Evolutionary conservation across 2,888 invertebrate species (phyloP), one percentile per base, ranked within the genome.

Genomic region (Ptychoptera albimana): DNA sequence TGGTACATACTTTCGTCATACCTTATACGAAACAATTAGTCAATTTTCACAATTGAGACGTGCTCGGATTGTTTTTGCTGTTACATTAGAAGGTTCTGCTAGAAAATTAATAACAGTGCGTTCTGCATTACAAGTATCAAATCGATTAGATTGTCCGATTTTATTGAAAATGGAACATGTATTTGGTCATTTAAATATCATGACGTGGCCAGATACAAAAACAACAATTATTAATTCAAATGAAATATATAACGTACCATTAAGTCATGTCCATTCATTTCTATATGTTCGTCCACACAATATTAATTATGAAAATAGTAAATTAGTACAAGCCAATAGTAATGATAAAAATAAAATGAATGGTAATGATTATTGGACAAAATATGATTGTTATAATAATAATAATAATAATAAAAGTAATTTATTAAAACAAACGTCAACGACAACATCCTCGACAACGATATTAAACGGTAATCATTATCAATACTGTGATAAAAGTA

Each of bases 41-140:
- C 39, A 46, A 29, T 51, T 47, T 44, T 43, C 49, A 36, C 43
- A 42, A 35, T 44, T 51, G 44, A 61, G 59, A 23, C 72, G 77
- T 53, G 84, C 87, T 0, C 75, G 94, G 43, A 73, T 97, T 23
- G 89, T 97, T 39, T 85, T 96, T 58, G 86, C 87, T 52, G 88
- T 98, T 13, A 79, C 83, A 1, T 69, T 94, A 50, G 91, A 93
- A 63, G 93, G 93, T 0, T 89, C 91, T 2, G 96, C 96, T 1
- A 79, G 88, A 54, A 97, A 97, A 66, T 68, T 96, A 53, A 83
- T 94, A 43, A 86, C 88, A 8, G 82, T 97, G 12, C 77, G 94
- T 48, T 96, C 96, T 8, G 89, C 93, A 29, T 69, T 97, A 49
- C 76, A 80, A 53, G 68, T 94, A 2, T 65, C 74, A 44, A 96